A percentile compares a stretch with the other conserved stretches of the same genome.
Conservation (phyloP, 1,140 invertebrate species). For the Pseudomyrmex flavicornis region DNA sequence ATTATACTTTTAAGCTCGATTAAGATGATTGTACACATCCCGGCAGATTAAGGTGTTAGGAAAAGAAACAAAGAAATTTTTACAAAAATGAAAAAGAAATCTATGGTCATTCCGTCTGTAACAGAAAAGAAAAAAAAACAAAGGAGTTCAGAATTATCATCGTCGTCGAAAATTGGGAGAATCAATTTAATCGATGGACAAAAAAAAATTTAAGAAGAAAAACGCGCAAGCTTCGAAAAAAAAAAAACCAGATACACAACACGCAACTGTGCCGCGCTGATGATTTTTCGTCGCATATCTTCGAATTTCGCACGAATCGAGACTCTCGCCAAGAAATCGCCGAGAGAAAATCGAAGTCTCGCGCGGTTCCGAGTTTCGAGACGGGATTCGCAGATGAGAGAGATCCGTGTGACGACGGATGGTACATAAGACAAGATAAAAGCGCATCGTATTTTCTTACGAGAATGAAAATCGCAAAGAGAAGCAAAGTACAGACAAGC, state of each 20-base stretch:
- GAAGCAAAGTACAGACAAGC: constrained; percentile 43
- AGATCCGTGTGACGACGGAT: constrained; percentile 23
- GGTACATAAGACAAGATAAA: not conserved
- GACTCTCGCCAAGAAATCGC: not conserved
- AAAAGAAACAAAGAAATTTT: no score
- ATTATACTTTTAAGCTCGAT: constrained; percentile 64
- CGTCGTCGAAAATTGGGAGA: constrained; percentile 1
- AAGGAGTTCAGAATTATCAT: constrained; percentile 5
- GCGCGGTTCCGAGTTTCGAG: not conserved
- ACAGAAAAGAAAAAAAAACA: not conserved
- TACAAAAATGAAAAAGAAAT: not conserved
- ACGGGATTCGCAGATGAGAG: not conserved
- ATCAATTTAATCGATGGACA: constrained; percentile 10
- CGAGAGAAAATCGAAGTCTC: no score
- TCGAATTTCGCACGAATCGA: constrained; percentile 44
- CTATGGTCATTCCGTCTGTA: constrained; percentile 17
- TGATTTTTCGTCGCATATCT: constrained; percentile 51
- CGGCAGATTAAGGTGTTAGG: constrained; percentile 37
- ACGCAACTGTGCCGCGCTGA: constrained; percentile 38
- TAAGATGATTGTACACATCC: constrained; percentile 64
- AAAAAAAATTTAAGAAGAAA: constrained; percentile 22
- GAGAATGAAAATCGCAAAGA: constrained; percentile 21
- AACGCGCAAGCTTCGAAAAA: constrained; percentile 28
- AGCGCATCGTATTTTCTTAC: constrained; percentile 19
- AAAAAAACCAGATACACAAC: not conserved